Evolutionary conservation across 2,113 vertebrate genomes (phyloP).

Genomic region (Chroicocephalus ridibundus): DNA sequence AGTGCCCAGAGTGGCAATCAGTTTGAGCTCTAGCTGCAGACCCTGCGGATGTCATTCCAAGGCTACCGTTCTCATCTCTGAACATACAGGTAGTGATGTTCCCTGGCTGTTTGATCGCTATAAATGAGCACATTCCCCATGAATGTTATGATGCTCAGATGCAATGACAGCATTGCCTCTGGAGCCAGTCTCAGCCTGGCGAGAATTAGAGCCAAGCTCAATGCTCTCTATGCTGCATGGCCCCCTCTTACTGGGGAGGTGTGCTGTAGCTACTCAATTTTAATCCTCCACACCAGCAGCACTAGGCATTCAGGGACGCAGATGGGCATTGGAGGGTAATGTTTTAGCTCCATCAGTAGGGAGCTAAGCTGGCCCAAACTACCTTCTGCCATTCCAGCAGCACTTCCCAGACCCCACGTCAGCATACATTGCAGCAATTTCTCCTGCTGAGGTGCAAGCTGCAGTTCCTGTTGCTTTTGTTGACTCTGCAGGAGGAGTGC

Average conservation of each 20-base stretch:
- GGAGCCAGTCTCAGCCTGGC: not conserved
- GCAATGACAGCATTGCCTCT: not conserved
- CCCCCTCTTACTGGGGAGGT: not conserved
- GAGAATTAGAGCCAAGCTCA: not conserved
- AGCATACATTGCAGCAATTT: not conserved
- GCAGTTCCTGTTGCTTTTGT: slow-evolving; percentile 10
- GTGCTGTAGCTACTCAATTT: not conserved
- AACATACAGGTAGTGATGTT: not conserved
- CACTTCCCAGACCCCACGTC: not conserved
- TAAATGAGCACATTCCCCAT: not conserved
- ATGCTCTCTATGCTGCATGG: fast-evolving
- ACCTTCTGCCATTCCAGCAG: not conserved
- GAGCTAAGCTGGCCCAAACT: not conserved
- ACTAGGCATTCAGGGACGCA: not conserved
- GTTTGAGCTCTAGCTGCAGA: not conserved
- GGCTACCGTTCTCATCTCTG: not conserved
- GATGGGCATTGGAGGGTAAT: not conserved
- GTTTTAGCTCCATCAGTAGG: not conserved
- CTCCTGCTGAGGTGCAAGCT: slow-evolving; percentile 1
- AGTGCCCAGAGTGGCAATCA: not conserved
- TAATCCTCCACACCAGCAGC: not conserved
- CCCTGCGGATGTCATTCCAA: not conserved
- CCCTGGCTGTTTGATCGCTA: not conserved
- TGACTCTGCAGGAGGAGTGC: not conserved
- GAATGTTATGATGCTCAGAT: not conserved